Conservation (phyloP, 2,888 invertebrate species). For the Eilema depressum region DNA sequence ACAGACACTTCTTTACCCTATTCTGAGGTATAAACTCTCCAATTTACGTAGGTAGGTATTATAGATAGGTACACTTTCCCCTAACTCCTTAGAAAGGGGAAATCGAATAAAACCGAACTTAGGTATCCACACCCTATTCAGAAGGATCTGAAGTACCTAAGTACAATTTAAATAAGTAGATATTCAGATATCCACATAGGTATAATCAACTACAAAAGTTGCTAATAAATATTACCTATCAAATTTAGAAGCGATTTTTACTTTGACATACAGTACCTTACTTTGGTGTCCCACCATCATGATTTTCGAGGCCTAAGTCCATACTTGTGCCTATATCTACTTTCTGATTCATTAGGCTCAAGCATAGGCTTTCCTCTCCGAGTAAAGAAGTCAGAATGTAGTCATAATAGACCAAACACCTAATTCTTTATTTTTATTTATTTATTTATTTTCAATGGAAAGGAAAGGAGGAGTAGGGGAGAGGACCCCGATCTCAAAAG, state of each 20-base stretch:
- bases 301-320: too few species aligned
- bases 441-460: too few species aligned
- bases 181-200: background rate
- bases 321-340: too few species aligned
- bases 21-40: conserved; percentile 8
- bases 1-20: conserved; percentile 20
- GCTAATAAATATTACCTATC: background rate
- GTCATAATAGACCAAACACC: too few species aligned
- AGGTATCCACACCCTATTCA: background rate
- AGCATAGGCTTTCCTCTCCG: too few species aligned
- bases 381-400: too few species aligned
- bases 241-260: background rate
- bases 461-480: too few species aligned
- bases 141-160: background rate
- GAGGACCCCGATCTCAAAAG: too few species aligned
- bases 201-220: background rate
- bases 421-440: too few species aligned
- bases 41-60: conserved; percentile 18
- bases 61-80: conserved; percentile 8
- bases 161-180: background rate
- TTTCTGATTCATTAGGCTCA: too few species aligned
- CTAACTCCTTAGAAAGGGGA: conserved; percentile 14
- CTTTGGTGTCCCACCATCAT: too few species aligned
- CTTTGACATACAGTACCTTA: too few species aligned
- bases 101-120: conserved; percentile 7